Base-by-base conservation (phyloP, 2,113 vertebrate genomes). In the Cichladusa arquata region DNA sequence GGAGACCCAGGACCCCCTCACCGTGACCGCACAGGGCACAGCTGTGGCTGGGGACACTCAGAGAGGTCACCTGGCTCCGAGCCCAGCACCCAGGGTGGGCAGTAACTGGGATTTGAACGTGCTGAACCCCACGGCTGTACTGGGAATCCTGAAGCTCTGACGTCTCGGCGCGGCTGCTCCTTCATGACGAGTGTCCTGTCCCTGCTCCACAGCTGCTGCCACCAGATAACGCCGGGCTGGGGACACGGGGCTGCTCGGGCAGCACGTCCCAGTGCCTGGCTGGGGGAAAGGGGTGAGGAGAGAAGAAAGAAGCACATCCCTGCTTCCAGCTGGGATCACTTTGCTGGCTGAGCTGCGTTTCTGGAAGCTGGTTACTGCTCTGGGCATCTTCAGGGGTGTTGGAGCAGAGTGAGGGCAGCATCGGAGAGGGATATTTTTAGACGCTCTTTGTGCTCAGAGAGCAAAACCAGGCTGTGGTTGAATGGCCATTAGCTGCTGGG, bases 21-120 rank as follows among this genome's bases (percentile, higher is more conserved):
- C 14, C 0, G 0, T 54, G 48, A 45, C 44, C 29, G 28, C 0
- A 1, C 19, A 22, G 40, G 74, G 24, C 50, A 25, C 31, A 7
- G 33, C 62, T 7, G 17, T 51, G 83, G 12, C 18, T 4, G 9
- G 33, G 65, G 56, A 24, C 0, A 1, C 57, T 42, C n/a, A 23
- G 28, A 44, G 69, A 29, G 8, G 23, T 1, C 5, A 53, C 38
- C 38, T 19, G 25, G 36, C 60, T 22, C 26, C 1, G 0, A 58
- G 23, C 24, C 34, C 53, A 58, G 33, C 53, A 10, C 31, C 33
- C 31, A 25, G 11, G 0, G 0, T 0, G 10, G 8, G 28, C 9
- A 51, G 34, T 13, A 47, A 33, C 53, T 0, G 45, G 17, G 12
- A 7, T 74, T 40, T 17, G 2, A 24, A 56, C 1, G 7, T 54